A percentile compares a stretch with the other conserved stretches of the same genome.
These are phyloP conservation scores for Acipenser transmontanus DNA, from an alignment of 2,797 vertebrate genomes.

Conservation along the genomic window DNA sequence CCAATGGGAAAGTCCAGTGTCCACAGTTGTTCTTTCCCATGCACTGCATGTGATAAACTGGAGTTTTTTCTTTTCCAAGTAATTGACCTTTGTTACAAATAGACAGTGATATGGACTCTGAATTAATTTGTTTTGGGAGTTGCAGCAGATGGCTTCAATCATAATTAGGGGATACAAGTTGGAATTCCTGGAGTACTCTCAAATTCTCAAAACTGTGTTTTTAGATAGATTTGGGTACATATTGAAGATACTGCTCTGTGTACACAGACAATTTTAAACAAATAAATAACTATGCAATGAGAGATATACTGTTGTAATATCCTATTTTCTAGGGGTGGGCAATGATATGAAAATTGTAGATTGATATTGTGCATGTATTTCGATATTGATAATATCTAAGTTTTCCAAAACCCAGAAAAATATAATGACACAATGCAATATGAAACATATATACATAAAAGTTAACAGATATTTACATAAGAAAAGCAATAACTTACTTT, in stretches of 20 bases:
- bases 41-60: conserved; percentile 46
- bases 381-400: too few species aligned
- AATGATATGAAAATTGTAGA: too few species aligned
- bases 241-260: background rate
- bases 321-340: too few species aligned
- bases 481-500: too few species aligned
- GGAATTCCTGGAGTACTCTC: conserved; percentile 31
- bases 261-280: background rate
- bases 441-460: too few species aligned
- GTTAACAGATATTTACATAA: too few species aligned
- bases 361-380: too few species aligned
- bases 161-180: conserved; percentile 40
- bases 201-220: background rate
- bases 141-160: conserved; percentile 45
- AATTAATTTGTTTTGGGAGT: conserved; percentile 49
- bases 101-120: conserved; percentile 53
- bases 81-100: conserved; percentile 37
- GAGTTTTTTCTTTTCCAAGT: conserved; percentile 36
- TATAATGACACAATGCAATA: too few species aligned
- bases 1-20: conserved; percentile 4
- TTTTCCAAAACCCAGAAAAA: too few species aligned
- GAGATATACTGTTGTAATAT: too few species aligned
- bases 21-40: conserved; percentile 37
- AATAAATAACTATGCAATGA: background rate
- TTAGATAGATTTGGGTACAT: background rate